phyloP scores from a whole-genome alignment of 2,797 vertebrate species.

The Gouania willdenowi region DNA sequence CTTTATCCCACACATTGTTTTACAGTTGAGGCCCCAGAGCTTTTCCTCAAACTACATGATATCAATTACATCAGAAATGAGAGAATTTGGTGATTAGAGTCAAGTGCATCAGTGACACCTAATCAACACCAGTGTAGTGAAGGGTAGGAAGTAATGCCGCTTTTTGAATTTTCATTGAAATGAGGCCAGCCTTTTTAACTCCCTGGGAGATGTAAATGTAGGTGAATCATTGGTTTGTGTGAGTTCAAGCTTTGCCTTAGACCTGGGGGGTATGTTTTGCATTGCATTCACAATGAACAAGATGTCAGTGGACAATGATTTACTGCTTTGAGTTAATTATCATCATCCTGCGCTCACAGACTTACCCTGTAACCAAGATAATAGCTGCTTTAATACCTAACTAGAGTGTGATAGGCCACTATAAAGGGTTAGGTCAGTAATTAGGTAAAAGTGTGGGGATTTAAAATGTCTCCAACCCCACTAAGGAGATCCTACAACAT shows the following conservation, averaged over 20 bases:
- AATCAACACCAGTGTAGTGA: conserved; percentile 39
- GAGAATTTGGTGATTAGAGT: conserved; percentile 47
- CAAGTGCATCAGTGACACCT: conserved; percentile 58
- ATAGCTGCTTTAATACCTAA: conserved; percentile 42
- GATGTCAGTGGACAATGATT: conserved; percentile 69
- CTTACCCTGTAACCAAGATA: conserved; percentile 41
- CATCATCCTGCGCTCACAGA: conserved; percentile 17
- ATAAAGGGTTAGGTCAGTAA: background rate
- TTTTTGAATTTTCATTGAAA: conserved; percentile 45
- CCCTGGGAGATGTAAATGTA: conserved; percentile 43
- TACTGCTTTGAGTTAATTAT: conserved; percentile 66
- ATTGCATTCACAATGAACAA: conserved; percentile 46
- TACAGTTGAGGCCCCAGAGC: no score
- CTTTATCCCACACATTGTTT: no score
- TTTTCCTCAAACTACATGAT: conserved; percentile 56
- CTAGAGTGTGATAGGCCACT: conserved; percentile 15
- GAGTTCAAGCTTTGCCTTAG: conserved; percentile 32
- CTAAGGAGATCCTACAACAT: background rate
- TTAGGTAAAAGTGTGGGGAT: background rate
- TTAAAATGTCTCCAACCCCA: background rate
- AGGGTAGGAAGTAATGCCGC: conserved; percentile 22
- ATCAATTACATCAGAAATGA: conserved; percentile 65
- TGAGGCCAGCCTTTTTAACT: conserved; percentile 31
- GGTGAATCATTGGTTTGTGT: conserved; percentile 19
- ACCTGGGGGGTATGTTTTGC: conserved; percentile 47